phyloP scores from a whole-genome alignment of 2,888 invertebrate genomes.

The Synergus itoensis region DNA sequence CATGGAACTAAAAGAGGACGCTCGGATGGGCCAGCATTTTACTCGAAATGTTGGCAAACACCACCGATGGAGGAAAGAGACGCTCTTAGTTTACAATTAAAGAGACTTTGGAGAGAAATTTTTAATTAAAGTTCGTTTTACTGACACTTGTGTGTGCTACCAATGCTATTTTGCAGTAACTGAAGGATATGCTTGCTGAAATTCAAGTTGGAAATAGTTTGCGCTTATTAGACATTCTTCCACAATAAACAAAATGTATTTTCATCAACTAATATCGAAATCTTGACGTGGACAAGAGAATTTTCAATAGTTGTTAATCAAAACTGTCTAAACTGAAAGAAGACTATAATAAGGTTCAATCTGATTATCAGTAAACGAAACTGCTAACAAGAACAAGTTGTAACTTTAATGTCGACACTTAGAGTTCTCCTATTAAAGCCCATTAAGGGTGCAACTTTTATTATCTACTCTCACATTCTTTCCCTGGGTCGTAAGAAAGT shows the following conservation, averaged over 20 bases:
- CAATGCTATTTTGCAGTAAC: background rate
- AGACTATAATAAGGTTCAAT: background rate
- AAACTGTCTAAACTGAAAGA: too few relatives aligned
- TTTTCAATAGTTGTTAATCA: too few relatives aligned
- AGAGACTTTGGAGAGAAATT: slow-evolving; percentile 5
- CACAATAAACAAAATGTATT: background rate
- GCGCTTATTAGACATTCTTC: background rate
- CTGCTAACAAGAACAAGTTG: background rate
- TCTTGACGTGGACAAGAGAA: too few relatives aligned
- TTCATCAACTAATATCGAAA: background rate
- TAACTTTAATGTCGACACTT: background rate
- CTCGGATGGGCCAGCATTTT: background rate
- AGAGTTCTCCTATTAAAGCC: background rate
- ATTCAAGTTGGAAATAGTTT: background rate
- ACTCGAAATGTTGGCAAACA: slow-evolving; percentile 3
- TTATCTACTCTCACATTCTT: background rate
- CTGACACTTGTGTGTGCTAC: background rate
- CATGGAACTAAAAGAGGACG: background rate
- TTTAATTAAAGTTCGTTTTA: slow-evolving; percentile 3
- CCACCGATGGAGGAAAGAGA: background rate
- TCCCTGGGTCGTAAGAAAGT: background rate
- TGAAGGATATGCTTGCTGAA: background rate
- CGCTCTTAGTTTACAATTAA: slow-evolving; percentile 1
- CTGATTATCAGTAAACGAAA: background rate
- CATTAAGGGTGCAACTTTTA: background rate